A percentile compares a stretch with the other conserved stretches of the same genome.
These are phyloP conservation scores for Epizoanthus scotinus DNA, from an alignment of 92 coral and sea anemone genomes.

Conservation along the genomic window DNA sequence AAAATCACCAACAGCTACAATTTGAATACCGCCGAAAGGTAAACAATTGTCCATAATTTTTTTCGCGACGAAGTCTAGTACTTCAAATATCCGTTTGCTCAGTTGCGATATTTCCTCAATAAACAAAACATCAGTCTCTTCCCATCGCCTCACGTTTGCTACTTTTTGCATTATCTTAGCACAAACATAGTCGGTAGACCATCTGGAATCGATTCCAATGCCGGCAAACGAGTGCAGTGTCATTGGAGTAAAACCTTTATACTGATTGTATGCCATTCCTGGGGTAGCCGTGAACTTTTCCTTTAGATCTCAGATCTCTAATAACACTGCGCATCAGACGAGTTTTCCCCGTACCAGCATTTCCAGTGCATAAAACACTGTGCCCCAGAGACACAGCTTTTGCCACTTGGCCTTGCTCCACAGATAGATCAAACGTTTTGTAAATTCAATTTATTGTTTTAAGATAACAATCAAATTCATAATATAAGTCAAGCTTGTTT, in stretches of 20 bases:
- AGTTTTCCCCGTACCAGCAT: too few species aligned
- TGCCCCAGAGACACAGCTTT: too few species aligned
- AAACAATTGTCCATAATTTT: too few species aligned
- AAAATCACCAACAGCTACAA: too few species aligned
- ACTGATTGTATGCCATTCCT: slow-evolving; percentile 17
- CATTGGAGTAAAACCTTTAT: background rate
- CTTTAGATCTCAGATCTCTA: background rate
- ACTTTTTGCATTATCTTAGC: background rate
- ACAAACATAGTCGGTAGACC: background rate
- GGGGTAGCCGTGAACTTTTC: slow-evolving; percentile 1
- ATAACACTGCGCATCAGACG: background rate
- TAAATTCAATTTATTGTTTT: too few species aligned
- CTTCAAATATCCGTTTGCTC: too few species aligned
- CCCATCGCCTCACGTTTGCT: slow-evolving; percentile 45
- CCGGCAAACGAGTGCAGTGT: slow-evolving; percentile 9
- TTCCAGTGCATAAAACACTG: too few species aligned
- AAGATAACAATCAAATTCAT: too few species aligned
- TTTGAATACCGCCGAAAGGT: too few species aligned
- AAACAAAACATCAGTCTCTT: slow-evolving; percentile 52
- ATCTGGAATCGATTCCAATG: background rate
- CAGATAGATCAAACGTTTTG: too few species aligned
- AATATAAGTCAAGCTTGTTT: too few species aligned
- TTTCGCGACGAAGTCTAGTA: too few species aligned
- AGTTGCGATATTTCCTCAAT: slow-evolving; percentile 67
- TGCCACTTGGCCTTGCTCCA: slow-evolving; percentile 10